phyloP scores from a whole-genome alignment of 2,113 vertebrate genomes.

The Sylvietta virens region DNA sequence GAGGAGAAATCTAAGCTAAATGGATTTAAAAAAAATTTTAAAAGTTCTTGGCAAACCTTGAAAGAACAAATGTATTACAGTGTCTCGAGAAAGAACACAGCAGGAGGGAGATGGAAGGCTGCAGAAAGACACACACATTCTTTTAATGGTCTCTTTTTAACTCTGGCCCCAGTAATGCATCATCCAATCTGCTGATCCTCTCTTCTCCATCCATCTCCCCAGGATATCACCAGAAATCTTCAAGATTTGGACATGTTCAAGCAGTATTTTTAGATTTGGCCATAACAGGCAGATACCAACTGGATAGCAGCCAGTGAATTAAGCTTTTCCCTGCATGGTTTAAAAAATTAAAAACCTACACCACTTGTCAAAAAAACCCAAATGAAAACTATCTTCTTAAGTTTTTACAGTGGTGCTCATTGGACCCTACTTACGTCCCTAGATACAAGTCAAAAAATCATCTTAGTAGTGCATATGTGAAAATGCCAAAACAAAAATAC shows the following conservation, averaged over 20 bases:
- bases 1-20: neutral
- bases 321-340: neutral
- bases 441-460: neutral
- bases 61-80: neutral
- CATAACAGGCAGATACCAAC: neutral
- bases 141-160: neutral
- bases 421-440: neutral
- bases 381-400: neutral
- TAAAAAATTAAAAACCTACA: neutral
- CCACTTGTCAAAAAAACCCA: rapidly evolving
- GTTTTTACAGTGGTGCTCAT: neutral
- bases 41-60: neutral
- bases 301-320: neutral
- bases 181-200: neutral
- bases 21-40: neutral
- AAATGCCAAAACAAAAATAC: neutral
- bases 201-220: neutral
- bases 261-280: neutral
- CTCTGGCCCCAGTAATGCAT: neutral
- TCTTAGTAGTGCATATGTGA: neutral
- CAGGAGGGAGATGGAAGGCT: neutral
- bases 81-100: neutral
- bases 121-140: neutral
- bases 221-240: neutral
- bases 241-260: neutral